Base-by-base conservation (phyloP, 2,113 vertebrate species). In the Heterotis niloticus region DNA sequence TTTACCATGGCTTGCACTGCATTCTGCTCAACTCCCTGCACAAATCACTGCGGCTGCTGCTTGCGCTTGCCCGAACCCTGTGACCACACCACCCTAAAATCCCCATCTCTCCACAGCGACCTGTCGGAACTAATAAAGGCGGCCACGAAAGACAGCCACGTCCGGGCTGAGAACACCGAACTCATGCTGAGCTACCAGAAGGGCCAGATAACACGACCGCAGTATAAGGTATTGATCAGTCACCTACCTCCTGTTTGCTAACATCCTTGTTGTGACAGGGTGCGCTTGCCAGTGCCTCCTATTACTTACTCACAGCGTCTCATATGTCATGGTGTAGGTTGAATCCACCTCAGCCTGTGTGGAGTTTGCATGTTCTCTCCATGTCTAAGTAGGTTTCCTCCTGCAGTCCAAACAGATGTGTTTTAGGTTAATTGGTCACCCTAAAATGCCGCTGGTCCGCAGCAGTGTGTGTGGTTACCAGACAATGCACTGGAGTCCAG, bases 181-280 rank as follows among this genome's bases (percentile, higher is more conserved):
- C 92, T 99, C 87, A 96, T 99, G 96, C 90, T 86, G 87, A 95
- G 94, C 78, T 99, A 96, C 87, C 95, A 96, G 90, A 96, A 83
- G 84, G 96, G 94, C 11, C 87, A 94, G 64, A 90, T 98, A 83
- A 92, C 90, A 0, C 88, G 87, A 59, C 82, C 84, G 0, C 95
- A 96, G 79, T 97, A 95, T 83, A 97, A 97, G 95, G 97, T 98
- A 84, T 76, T 98, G 81, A 77, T 16, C 67, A 69, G 1, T 2
- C 51, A 57, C 24, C 51, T 57, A 3, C 65, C 10, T 34, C 24
- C 28, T 10, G 12, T 51, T 73, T 57, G 13, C 0, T 51, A 54
- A 74, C 24, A 26, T 9, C 9, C 52, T 57, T n/a, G 3, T 23
- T 57, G 52, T 17, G 54, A 44, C 34, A 44, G 34, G 34, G 34